These are phyloP conservation scores for Habroteleia sp. DNA, from an alignment of 2,888 invertebrate species.

Conservation along the genomic window DNA sequence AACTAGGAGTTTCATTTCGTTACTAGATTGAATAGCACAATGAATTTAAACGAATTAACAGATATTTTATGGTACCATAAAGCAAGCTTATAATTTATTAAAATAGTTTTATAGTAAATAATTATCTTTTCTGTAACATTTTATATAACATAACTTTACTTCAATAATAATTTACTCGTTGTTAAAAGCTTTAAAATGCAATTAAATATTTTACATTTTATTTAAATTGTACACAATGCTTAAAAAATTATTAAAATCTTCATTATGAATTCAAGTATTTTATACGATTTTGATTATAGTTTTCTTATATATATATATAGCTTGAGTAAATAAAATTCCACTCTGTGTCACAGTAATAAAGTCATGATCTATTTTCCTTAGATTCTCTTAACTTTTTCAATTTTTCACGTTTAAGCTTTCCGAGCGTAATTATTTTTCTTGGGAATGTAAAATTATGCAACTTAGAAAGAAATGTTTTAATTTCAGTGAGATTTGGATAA, in stretches of 20 bases:
- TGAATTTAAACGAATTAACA: constrained; percentile 12
- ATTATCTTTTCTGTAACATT: too few species aligned
- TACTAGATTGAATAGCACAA: constrained; percentile 26
- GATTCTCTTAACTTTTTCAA: constrained; percentile 47
- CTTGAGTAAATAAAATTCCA: constrained; percentile 39
- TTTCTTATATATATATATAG: too few species aligned
- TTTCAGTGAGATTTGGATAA: constrained; percentile 19
- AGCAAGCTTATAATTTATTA: background rate
- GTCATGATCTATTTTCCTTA: constrained; percentile 35
- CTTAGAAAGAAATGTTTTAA: constrained; percentile 37
- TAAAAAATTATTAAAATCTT: background rate
- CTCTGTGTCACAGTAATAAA: constrained; percentile 30
- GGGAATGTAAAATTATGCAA: constrained; percentile 38
- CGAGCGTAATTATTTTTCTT: constrained; percentile 20
- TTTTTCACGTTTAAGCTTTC: constrained; percentile 31
- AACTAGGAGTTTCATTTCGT: constrained; percentile 28
- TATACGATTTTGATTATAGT: constrained; percentile 19
- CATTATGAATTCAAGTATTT: constrained; percentile 16
- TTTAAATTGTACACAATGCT: too few species aligned
- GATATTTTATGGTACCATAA: constrained; percentile 11
- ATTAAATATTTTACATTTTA: too few species aligned
- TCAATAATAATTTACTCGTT: background rate
- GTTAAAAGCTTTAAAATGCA: background rate
- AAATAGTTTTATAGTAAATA: too few species aligned
- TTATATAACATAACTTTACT: too few species aligned